A percentile compares a stretch with the other conserved stretches of the same genome.
phyloP scores from a whole-genome alignment of 2,113 vertebrate species.

The Camelus dromedarius region DNA sequence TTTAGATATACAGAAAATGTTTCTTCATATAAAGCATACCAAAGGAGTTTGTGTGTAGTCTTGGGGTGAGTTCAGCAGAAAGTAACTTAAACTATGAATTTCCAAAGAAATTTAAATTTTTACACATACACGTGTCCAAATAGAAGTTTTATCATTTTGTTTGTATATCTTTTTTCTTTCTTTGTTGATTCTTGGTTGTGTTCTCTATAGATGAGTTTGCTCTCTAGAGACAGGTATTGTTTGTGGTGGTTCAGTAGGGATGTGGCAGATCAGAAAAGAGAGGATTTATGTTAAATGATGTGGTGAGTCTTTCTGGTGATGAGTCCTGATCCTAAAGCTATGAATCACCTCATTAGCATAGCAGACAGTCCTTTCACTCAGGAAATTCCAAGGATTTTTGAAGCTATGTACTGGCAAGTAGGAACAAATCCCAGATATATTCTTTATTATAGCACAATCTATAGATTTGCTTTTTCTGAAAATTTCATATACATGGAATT shows the following conservation, averaged over 20 bases:
- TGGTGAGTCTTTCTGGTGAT: constrained; percentile 5
- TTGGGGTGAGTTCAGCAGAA: constrained; percentile 5
- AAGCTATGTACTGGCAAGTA: neutral
- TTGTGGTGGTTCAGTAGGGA: neutral
- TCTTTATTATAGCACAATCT: neutral
- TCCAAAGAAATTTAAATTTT: constrained; percentile 21
- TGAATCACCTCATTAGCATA: neutral
- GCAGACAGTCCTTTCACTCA: neutral
- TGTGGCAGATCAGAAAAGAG: neutral
- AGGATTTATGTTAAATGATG: constrained; percentile 4
- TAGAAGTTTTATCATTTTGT: constrained; percentile 9
- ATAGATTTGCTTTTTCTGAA: neutral
- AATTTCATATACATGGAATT: neutral
- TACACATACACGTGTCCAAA: neutral
- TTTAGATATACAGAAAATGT: constrained; percentile 27
- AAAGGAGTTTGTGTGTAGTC: constrained; percentile 29
- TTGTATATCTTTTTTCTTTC: neutral
- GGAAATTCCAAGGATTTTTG: constrained; percentile 5
- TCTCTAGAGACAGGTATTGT: neutral
- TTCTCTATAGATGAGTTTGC: neutral
- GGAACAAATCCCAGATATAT: neutral
- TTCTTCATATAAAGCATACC: constrained; percentile 1
- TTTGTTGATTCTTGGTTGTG: neutral
- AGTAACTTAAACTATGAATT: constrained; percentile 52
- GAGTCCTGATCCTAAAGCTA: neutral